A percentile compares a stretch with the other conserved stretches of the same genome.
phyloP scores from a whole-genome alignment of 2,113 vertebrate species.

The Lontra canadensis region DNA sequence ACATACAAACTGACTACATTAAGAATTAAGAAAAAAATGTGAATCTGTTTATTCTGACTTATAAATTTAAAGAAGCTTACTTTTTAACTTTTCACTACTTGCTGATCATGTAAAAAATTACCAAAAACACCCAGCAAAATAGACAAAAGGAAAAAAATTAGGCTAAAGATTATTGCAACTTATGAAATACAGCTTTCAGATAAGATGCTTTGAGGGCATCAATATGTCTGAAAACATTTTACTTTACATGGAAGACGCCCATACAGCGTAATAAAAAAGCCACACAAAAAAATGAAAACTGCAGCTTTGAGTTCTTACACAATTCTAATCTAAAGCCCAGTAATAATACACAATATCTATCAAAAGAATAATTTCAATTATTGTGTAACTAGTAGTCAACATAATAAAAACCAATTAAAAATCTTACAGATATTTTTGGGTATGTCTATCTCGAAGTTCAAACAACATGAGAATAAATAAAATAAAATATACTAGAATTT shows the following conservation, averaged over 20 bases:
- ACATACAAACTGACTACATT: slow-evolving; percentile 43
- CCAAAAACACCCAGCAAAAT: not conserved
- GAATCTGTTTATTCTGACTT: not conserved
- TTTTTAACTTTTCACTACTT: not conserved
- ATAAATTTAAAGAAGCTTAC: not conserved
- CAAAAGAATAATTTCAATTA: not conserved
- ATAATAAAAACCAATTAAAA: not conserved
- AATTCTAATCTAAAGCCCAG: slow-evolving; percentile 7
- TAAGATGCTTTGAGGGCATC: slow-evolving; percentile 11
- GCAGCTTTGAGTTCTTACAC: not conserved
- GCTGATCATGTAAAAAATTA: not conserved
- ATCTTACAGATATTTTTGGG: not conserved
- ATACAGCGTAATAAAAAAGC: not conserved
- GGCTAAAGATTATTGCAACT: not conserved
- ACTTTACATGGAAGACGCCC: not conserved
- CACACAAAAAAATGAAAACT: not conserved
- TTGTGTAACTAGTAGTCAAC: not conserved
- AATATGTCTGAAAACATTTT: not conserved
- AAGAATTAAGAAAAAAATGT: slow-evolving; percentile 26
- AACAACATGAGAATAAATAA: not conserved
- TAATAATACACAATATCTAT: not conserved
- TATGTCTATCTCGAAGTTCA: slow-evolving; percentile 24
- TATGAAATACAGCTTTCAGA: not conserved
- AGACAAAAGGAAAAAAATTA: not conserved
- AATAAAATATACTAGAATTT: not conserved